Base-by-base conservation (phyloP, 2,888 invertebrate species). In the Hedya salicella region DNA sequence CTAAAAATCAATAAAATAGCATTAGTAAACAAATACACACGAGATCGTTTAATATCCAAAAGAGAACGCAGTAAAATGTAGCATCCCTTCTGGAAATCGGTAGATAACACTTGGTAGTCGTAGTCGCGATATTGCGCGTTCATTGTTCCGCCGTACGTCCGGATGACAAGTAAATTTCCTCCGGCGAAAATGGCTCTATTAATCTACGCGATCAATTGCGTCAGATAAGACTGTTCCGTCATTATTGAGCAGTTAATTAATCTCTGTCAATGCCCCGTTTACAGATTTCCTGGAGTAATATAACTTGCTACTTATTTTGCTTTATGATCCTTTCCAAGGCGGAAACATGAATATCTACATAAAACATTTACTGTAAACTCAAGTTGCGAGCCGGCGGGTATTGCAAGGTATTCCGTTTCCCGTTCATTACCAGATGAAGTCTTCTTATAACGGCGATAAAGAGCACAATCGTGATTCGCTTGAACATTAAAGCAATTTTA, bases 231-330 rank as follows among this genome's bases (percentile, higher is more conserved):
- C 82, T 82, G 85, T 85, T 75, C 78, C 78, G 78, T 83, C 85
- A 81, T 86, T 85, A 87, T 85, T 85, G 82, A 80, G 76, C 75
- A 75, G 81, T 87, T 66, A 88, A 88, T 88, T 89, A 89, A 89
- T 88, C 89, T 83, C 80, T 81, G 85, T 85, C 87, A 81, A 82
- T 83, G 81, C 76, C 77, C 46, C 79, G 77, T 79, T 82, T 79
- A 78, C 81, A 85, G 83, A 83, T 83, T 82, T 77, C 49, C 46
- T 11, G 30, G 14, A 49, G 39, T 60, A 53, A 30, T 62, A 36
- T 54, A 52, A 21, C 49, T 69, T 50, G 70, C 64, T 69, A 67
- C 65, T 68, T 67, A 70, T 70, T 70, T 70, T 69, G 68, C 69
- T 70, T 73, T 69, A 60, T 67, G 62, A 61, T 68, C 67, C 62